phyloP scores from a whole-genome alignment of 2,113 vertebrate genomes.

The Bostrychus sinensis region DNA sequence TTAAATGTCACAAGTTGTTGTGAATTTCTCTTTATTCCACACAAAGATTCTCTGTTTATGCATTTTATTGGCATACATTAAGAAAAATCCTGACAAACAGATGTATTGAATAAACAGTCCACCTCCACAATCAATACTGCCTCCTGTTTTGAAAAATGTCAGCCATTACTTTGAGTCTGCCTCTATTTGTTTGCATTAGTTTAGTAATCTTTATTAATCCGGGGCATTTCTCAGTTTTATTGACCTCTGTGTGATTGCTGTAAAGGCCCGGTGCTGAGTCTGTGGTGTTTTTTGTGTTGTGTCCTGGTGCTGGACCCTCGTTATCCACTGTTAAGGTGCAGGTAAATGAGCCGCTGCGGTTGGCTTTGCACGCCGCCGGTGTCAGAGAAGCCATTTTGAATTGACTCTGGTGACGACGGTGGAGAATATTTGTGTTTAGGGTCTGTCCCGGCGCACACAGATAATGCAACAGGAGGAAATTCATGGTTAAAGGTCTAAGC shows the following conservation, averaged over 20 bases:
- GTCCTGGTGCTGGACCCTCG: constrained; percentile 55
- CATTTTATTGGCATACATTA: not conserved
- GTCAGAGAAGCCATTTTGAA: constrained; percentile 45
- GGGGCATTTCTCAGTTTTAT: constrained; percentile 33
- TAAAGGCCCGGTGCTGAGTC: no score
- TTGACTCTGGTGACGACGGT: constrained; percentile 29
- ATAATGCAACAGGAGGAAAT: constrained; percentile 3
- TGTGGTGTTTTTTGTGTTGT: not conserved
- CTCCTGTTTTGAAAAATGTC: constrained; percentile 37
- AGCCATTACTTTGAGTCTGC: constrained; percentile 31
- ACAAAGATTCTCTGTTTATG: not conserved
- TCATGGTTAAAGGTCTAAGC: not conserved
- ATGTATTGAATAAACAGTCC: constrained; percentile 12
- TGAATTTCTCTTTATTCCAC: no score
- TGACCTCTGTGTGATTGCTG: constrained; percentile 33
- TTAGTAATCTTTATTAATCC: constrained; percentile 41
- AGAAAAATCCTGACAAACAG: not conserved
- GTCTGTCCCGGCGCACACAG: constrained; percentile 2
- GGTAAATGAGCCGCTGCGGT: constrained; percentile 67
- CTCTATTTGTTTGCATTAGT: constrained; percentile 7
- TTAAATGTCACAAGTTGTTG: constrained; percentile 11
- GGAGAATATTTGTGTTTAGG: constrained; percentile 33
- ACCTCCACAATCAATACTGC: constrained; percentile 33
- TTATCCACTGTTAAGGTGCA: constrained; percentile 59
- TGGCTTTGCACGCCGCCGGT: constrained; percentile 56